Percentiles rank a stretch among this genome's conserved stretches.
phyloP scores from a whole-genome alignment of 1,140 invertebrate genomes.

The Scaptomyza pallida region DNA sequence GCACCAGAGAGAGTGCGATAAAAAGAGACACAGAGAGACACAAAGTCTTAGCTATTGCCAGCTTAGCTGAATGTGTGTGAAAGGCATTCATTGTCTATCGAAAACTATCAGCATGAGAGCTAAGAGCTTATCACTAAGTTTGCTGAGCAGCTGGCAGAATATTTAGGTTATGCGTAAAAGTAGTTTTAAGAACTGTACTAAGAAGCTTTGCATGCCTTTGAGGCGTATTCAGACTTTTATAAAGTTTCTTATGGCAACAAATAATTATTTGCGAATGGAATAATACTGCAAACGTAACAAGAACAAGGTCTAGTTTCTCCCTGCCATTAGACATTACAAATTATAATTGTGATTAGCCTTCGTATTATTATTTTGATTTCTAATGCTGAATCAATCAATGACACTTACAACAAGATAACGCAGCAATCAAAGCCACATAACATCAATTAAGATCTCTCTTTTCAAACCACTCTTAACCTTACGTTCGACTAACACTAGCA shows the following conservation, averaged over 20 bases:
- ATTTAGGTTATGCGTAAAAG: too few species aligned
- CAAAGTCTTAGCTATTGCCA: not conserved
- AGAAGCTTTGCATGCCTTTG: too few species aligned
- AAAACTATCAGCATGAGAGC: too few species aligned
- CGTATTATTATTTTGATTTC: not conserved
- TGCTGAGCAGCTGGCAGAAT: too few species aligned
- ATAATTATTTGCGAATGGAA: not conserved
- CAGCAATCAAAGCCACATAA: not conserved
- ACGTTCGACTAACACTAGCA: not conserved
- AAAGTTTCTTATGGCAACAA: not conserved
- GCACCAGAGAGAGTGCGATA: conserved; percentile 8
- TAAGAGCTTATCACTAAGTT: too few species aligned
- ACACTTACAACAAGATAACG: not conserved
- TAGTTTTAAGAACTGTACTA: too few species aligned
- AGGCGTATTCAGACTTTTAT: too few species aligned
- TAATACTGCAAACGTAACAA: not conserved
- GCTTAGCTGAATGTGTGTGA: not conserved
- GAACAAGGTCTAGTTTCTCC: not conserved
- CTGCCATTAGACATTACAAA: not conserved
- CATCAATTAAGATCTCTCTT: not conserved
- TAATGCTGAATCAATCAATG: not conserved
- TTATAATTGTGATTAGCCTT: not conserved
- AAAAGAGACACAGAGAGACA: conserved; percentile 11
- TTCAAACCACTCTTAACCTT: not conserved
- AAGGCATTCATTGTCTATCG: not conserved